Conservation (phyloP, 2,888 invertebrate species). For the Alloscopus bannaensis region DNA sequence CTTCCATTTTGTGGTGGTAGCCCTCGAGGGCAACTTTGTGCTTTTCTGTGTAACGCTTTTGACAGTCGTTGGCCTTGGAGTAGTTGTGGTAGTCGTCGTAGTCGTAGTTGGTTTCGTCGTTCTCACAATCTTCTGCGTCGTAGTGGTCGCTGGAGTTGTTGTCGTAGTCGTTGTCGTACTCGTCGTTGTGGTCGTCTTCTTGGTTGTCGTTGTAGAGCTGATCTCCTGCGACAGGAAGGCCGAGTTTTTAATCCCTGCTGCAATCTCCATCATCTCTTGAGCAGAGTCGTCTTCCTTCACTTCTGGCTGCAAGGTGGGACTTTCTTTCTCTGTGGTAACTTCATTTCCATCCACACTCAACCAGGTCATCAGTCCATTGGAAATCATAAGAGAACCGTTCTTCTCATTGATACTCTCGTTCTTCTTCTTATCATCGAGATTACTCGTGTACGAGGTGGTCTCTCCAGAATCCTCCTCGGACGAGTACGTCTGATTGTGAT, state of each 20-base stretch:
- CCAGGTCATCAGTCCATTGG: slow-evolving; percentile 67
- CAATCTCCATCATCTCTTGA: slow-evolving; percentile 47
- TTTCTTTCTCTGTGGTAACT: slow-evolving; percentile 51
- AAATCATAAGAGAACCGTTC: slow-evolving; percentile 3
- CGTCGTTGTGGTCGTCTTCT: slow-evolving; percentile 46
- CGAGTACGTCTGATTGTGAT: slow-evolving; percentile 44
- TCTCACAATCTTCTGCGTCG: slow-evolving; percentile 49
- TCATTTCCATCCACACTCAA: slow-evolving; percentile 59
- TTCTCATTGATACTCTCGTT: neutral
- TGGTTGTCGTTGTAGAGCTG: slow-evolving; percentile 24
- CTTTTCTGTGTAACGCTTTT: no score
- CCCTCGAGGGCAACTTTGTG: slow-evolving; percentile 53
- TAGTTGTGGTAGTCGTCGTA: slow-evolving; percentile 63
- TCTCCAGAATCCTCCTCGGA: slow-evolving; percentile 50
- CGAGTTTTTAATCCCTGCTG: slow-evolving; percentile 44
- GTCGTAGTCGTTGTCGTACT: slow-evolving; percentile 47
- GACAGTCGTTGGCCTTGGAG: slow-evolving; percentile 74
- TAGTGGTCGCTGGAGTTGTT: slow-evolving; percentile 51
- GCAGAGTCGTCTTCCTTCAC: slow-evolving; percentile 54
- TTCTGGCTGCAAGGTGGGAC: slow-evolving; percentile 15
- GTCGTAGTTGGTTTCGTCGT: slow-evolving; percentile 63
- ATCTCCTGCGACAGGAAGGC: slow-evolving; percentile 22
- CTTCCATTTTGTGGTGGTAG: slow-evolving; percentile 68
- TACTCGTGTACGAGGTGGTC: slow-evolving; percentile 37
- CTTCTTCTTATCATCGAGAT: slow-evolving; percentile 33